These are phyloP conservation scores for Trinorchestia longiramus DNA, from an alignment of 1,140 invertebrate species.

Conservation along the genomic window DNA sequence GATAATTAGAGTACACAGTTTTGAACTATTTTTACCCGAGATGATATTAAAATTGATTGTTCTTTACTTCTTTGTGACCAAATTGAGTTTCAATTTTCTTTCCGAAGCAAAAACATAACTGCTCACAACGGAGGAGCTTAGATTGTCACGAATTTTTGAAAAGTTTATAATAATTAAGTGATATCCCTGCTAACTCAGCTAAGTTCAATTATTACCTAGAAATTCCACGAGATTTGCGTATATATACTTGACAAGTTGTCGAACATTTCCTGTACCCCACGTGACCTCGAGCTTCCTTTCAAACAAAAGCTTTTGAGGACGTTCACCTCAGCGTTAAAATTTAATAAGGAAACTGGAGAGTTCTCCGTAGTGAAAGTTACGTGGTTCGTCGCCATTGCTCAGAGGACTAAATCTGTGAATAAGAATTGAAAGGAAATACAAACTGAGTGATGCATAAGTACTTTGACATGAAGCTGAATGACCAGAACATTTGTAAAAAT, in stretches of 20 bases:
- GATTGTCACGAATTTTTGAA: too few species aligned
- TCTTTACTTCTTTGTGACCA: not conserved
- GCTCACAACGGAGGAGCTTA: not conserved
- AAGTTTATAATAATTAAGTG: too few species aligned
- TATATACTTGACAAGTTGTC: not conserved
- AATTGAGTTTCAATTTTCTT: not conserved
- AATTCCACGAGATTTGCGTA: not conserved
- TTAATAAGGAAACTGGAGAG: not conserved
- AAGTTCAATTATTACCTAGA: not conserved
- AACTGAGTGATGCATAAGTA: not conserved
- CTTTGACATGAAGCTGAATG: too few species aligned
- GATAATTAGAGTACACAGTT: not conserved
- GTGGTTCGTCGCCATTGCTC: not conserved
- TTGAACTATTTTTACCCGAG: not conserved
- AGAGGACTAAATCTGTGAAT: not conserved
- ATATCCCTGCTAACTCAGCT: not conserved
- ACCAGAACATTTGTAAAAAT: not conserved
- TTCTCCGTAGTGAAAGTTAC: not conserved
- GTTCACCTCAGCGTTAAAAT: not conserved
- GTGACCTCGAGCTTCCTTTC: not conserved
- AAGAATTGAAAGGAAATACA: not conserved
- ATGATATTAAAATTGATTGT: not conserved
- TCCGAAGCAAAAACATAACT: not conserved
- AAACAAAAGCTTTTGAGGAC: not conserved
- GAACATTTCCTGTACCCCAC: not conserved